Percentiles rank a stretch among this genome's conserved stretches.
These are phyloP conservation scores for Dusona sp. DNA, from an alignment of 2,888 invertebrate genomes.

Conservation along the genomic window DNA sequence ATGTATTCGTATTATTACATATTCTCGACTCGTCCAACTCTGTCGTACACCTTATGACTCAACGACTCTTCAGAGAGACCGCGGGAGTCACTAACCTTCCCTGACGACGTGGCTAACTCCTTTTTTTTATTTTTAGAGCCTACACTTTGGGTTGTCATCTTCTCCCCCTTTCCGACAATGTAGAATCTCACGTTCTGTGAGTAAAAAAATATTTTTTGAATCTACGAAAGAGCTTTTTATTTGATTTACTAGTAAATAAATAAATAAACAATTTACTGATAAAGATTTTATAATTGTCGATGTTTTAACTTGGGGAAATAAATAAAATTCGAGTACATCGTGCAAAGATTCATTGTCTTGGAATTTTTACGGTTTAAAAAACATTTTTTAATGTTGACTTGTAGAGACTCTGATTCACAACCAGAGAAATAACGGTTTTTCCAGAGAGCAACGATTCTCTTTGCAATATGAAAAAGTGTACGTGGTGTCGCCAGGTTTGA, in stretches of 20 bases:
- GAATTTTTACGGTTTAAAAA: neutral
- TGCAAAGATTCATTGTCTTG: neutral
- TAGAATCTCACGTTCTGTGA: neutral
- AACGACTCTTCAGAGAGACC: constrained; percentile 67
- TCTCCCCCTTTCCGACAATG: neutral
- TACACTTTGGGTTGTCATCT: constrained; percentile 13
- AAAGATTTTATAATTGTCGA: neutral
- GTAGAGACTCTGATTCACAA: neutral
- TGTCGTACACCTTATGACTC: constrained; percentile 74
- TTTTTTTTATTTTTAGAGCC: constrained; percentile 55
- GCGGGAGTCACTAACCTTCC: constrained; percentile 76
- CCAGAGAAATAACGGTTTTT: constrained; percentile 28
- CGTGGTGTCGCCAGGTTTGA: constrained; percentile 13
- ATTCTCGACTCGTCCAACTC: constrained; percentile 41
- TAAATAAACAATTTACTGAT: neutral
- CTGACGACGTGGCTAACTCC: constrained; percentile 51
- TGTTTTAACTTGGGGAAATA: neutral
- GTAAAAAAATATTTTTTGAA: neutral
- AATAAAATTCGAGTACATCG: neutral
- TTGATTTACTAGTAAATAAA: neutral
- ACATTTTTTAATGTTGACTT: neutral
- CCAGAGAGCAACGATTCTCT: neutral
- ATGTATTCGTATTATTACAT: constrained; percentile 37
- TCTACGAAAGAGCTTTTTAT: neutral
- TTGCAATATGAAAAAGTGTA: constrained; percentile 18